Base-by-base conservation (phyloP, 2,797 vertebrate genomes). In the Melopsittacus undulatus region DNA sequence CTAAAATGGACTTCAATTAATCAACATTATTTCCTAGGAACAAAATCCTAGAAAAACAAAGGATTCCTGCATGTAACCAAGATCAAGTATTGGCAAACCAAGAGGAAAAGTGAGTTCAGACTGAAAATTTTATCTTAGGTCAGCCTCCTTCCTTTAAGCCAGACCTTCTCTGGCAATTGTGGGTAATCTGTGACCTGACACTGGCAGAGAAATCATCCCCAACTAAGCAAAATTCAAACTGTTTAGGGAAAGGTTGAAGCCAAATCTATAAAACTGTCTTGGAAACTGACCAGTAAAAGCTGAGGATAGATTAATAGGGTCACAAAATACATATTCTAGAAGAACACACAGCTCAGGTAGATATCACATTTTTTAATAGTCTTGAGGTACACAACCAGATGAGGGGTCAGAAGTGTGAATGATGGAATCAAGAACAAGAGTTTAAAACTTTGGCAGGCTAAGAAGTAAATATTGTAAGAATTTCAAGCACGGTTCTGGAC, bases 331-430 rank as follows among this genome's bases (percentile, higher is more conserved):
- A 32, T 67, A 26, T 23, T 64, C 30, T 48, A 30, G 59, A 83
- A 68, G 26, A 73, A 69, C 56, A 4, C 1, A 45, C 5, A 0
- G 0, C 12, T 78, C 26, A n/a, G 3, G 13, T 30, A 63, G 11
- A 40, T 23, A 26, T 10, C 29, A 12, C 63, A 19, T 22, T 84
- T 81, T 69, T 79, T 2, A 64, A 43, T 11, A 10, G 8, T 45
- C 84, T 77, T 77, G 51, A 73, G 5, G 32, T n/a, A 29, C 34
- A 10, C 5, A 20, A 7, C 14, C 14, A 52, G 22, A 42, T 21
- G 11, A 77, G 11, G 34, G 5, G 4, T 80, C 68, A 77, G 29
- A 91, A 43, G 7, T 19, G 17, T 8, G 5, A 88, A 86, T 15
- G 9, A 62, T 42, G 34, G 32, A 62, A 26, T 73, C 45, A 85